Percentiles rank a stretch among this genome's conserved stretches.
Evolutionary conservation across 2,888 invertebrate species (phyloP).

Genomic region (Pterostichus niger): DNA sequence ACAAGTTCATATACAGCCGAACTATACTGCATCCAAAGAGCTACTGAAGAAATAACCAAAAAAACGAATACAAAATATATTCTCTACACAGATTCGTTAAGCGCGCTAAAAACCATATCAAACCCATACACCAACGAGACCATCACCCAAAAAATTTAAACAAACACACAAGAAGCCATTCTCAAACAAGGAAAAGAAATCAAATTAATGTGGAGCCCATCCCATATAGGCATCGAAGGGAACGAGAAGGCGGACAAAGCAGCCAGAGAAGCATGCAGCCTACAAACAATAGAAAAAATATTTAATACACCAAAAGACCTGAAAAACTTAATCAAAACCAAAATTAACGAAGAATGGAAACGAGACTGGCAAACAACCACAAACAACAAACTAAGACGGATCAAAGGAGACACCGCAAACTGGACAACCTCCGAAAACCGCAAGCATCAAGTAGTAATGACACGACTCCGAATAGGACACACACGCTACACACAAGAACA

Average conservation of each 20-base stretch:
- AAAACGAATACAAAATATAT: no score
- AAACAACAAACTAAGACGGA: constrained; percentile 1
- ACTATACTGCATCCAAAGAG: no score
- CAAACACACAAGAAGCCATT: neutral
- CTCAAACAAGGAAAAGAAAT: no score
- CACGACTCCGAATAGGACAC: neutral
- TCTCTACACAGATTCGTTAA: no score
- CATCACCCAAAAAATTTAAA: neutral
- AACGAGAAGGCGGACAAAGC: neutral
- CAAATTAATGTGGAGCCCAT: neutral
- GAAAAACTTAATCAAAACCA: neutral
- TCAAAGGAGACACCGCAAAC: neutral
- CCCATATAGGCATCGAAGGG: neutral
- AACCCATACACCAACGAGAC: neutral
- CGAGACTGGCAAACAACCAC: neutral
- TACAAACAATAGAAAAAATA: neutral
- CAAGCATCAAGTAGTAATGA: neutral
- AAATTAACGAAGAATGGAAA: neutral
- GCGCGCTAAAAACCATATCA: no score
- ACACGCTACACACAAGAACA: neutral
- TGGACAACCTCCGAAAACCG: neutral
- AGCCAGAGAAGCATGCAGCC: neutral
- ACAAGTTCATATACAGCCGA: no score
- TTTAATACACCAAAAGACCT: neutral
- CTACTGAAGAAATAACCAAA: no score